Evolutionary conservation across 2,113 vertebrate genomes (phyloP), one percentile per base, ranked within the genome.

Genomic region (Calonectris borealis): DNA sequence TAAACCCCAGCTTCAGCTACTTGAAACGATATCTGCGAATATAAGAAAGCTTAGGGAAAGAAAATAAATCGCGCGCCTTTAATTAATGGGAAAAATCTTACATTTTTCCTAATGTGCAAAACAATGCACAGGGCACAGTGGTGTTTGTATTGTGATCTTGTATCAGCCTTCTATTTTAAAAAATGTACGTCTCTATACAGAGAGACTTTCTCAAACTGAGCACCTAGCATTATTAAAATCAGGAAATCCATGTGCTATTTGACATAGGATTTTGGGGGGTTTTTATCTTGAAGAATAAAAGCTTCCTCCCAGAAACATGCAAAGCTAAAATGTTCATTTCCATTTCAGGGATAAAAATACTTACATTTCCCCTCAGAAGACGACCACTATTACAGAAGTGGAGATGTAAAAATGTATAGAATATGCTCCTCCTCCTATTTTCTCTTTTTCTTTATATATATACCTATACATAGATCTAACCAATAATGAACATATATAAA

Each of bases 21-120:
- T 40, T 51, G 44, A 54, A 82, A 77, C 6, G 20, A 0, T 22
- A 57, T 13, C 4, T 2, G 13, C 34, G 29, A 38, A 55, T 27
- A 6, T 5, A 48, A 70, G 22, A 78, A 78, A 82, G 16, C 49
- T 65, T 11, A 81, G 17, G 16, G 17, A 44, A 6, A 42, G 38
- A 84, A 73, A 61, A 78, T 26, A 65, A 73, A 24, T 15, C 5
- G 9, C 0, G 0, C 2, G 0, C 13, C 20, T 82, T 78, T 57
- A 87, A 62, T 17, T 49, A 62, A 49, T 18, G 10, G 44, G 69
- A 3, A 62, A 55, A 77, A 16, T 9, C 21, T 54, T 44, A 20
- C 14, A 20, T 58, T 76, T 54, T 44, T 73, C 49, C 25, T 64
- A 38, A 49, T 8, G 11, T 51, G 22, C 14, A 40, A 60, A 73